Evolutionary conservation across 2,888 invertebrate genomes (phyloP).

Genomic region (Metalampra italica): DNA sequence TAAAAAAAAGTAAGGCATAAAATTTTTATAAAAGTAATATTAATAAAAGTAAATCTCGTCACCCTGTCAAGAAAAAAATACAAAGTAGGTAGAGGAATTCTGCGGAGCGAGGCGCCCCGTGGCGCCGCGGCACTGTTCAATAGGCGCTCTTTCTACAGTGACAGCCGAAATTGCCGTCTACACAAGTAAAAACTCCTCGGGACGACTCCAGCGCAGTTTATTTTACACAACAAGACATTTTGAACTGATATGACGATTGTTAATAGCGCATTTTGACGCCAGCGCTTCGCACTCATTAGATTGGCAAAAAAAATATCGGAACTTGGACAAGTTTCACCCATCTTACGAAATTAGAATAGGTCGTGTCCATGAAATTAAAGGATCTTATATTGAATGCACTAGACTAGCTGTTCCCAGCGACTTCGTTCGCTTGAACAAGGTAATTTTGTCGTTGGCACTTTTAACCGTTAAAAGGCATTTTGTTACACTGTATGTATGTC

Average conservation of each 20-base stretch:
- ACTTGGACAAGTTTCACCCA: constrained; percentile 16
- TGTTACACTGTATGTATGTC: too few species aligned
- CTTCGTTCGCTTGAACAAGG: too few species aligned
- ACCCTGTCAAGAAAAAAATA: constrained; percentile 39
- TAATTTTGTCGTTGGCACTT: too few species aligned
- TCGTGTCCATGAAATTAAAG: too few species aligned
- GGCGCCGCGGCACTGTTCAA: constrained; percentile 60
- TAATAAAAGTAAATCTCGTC: constrained; percentile 18
- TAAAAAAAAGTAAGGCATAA: too few species aligned
- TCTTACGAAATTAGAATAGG: too few species aligned
- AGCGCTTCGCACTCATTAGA: constrained; percentile 34
- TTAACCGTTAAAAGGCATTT: too few species aligned
- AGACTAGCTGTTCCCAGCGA: too few species aligned
- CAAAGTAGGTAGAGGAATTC: constrained; percentile 54
- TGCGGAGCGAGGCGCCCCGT: constrained; percentile 62
- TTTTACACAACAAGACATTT: constrained; percentile 67
- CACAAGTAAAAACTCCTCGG: constrained; percentile 52
- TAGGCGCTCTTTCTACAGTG: constrained; percentile 52
- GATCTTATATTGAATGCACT: too few species aligned
- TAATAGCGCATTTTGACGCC: constrained; percentile 61
- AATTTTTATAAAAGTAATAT: background rate
- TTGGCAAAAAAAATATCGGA: constrained; percentile 20
- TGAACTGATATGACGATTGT: constrained; percentile 30
- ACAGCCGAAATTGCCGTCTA: constrained; percentile 73
- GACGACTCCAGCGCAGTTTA: constrained; percentile 46